phyloP scores from a whole-genome alignment of 1,140 invertebrate species.

The Zaprionus inermis region DNA sequence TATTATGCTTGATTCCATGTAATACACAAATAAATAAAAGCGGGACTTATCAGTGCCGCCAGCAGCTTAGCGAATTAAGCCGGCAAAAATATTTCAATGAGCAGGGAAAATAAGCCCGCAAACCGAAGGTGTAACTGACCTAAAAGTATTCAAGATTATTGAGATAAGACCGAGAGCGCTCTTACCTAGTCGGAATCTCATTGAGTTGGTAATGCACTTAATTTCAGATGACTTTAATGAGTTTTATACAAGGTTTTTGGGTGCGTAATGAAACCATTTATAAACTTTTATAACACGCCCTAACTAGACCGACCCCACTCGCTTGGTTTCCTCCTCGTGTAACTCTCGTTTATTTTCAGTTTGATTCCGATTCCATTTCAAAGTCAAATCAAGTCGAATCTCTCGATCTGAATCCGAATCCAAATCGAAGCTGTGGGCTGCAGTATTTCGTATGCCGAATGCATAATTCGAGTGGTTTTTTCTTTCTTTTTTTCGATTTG shows the following conservation, averaged over 20 bases:
- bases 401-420: neutral
- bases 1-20: conserved; percentile 14
- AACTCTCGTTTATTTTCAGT: conserved; percentile 1
- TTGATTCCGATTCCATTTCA: conserved; percentile 35
- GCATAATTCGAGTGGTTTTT: conserved; percentile 32
- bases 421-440: neutral
- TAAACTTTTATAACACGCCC: too few species aligned
- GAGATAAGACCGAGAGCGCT: neutral
- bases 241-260: neutral
- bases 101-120: neutral
- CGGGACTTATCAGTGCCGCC: conserved; percentile 8
- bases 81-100: neutral
- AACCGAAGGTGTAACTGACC: conserved; percentile 5
- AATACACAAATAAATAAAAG: conserved; percentile 21
- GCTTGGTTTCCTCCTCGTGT: neutral
- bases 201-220: too few species aligned
- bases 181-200: neutral
- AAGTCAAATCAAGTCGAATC: conserved; percentile 43
- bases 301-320: too few species aligned
- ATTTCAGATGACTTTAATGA: neutral
- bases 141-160: neutral
- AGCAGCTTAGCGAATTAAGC: conserved; percentile 19
- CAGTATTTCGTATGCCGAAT: conserved; percentile 37
- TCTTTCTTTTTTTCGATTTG: conserved; percentile 40
- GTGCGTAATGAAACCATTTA: too few species aligned